Conservation (phyloP, 2,113 vertebrate species). For the Gallinago undulata region DNA sequence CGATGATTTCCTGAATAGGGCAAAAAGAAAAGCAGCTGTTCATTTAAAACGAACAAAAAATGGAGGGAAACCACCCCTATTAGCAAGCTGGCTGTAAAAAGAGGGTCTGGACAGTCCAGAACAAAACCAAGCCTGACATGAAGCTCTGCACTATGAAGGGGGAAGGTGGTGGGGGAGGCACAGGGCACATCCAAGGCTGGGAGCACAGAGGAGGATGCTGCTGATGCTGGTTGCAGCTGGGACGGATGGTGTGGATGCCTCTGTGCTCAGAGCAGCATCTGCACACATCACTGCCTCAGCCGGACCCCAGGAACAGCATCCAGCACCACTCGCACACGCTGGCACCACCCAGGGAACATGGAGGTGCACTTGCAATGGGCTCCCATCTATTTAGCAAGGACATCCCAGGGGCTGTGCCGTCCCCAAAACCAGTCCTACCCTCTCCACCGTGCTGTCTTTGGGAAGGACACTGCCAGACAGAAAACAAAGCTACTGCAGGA, state of each 20-base stretch:
- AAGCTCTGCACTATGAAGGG: background rate
- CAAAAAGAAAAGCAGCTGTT: slow-evolving; percentile 57
- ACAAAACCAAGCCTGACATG: background rate
- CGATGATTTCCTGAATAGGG: slow-evolving; percentile 82
- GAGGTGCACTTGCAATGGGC: fast-evolving
- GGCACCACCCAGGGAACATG: background rate
- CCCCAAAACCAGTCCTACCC: background rate
- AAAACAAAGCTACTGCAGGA: background rate
- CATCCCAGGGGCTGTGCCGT: background rate
- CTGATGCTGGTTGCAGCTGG: fast-evolving
- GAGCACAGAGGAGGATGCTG: background rate
- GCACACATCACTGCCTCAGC: background rate
- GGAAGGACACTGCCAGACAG: background rate
- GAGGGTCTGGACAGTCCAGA: background rate
- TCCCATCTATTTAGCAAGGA: background rate
- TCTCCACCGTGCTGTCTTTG: background rate
- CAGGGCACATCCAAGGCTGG: fast-evolving
- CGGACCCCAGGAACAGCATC: background rate
- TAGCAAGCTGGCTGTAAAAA: background rate
- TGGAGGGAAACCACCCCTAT: background rate
- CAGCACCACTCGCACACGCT: fast-evolving
- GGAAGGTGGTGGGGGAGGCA: background rate
- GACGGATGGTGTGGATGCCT: background rate
- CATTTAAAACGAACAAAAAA: slow-evolving; percentile 3
- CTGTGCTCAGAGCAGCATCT: background rate